phyloP scores from a whole-genome alignment of 2,888 invertebrate genomes.

The Leptogaster cylindrica region DNA sequence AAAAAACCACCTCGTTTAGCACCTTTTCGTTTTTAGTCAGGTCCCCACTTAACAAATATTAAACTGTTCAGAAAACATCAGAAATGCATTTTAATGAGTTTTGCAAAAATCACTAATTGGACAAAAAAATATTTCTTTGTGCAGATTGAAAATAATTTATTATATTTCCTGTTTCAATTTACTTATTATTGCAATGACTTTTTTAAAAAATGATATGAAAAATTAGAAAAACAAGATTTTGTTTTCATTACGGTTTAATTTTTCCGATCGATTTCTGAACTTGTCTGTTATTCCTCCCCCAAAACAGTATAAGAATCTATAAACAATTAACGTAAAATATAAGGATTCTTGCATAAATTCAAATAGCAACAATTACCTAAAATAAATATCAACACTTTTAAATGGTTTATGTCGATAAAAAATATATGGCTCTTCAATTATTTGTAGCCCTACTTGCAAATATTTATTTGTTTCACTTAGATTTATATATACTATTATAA shows the following conservation, averaged over 20 bases:
- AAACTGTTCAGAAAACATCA: background rate
- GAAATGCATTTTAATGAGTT: slow-evolving; percentile 4
- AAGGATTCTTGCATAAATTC: slow-evolving; percentile 3
- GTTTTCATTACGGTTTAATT: background rate
- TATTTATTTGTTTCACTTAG: background rate
- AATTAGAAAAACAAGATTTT: background rate
- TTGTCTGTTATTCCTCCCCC: slow-evolving; percentile 1
- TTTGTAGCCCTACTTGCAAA: background rate
- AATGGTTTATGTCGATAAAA: slow-evolving; percentile 9
- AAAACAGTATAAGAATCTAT: slow-evolving; percentile 17
- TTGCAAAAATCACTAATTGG: no score
- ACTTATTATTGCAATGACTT: no score
- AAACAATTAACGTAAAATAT: background rate
- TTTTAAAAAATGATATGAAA: no score
- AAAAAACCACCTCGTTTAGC: slow-evolving; percentile 25
- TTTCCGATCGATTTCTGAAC: background rate
- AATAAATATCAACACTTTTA: slow-evolving; percentile 15
- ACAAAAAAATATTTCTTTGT: no score
- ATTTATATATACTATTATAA: slow-evolving; percentile 20
- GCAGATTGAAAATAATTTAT: background rate
- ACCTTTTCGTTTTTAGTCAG: slow-evolving; percentile 22
- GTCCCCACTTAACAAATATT: slow-evolving; percentile 24
- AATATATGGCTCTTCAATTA: slow-evolving; percentile 6
- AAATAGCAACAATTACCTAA: slow-evolving; percentile 11
- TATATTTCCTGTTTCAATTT: no score